These are phyloP conservation scores for Falco cherrug DNA, from an alignment of 2,797 vertebrate genomes.

Conservation along the genomic window DNA sequence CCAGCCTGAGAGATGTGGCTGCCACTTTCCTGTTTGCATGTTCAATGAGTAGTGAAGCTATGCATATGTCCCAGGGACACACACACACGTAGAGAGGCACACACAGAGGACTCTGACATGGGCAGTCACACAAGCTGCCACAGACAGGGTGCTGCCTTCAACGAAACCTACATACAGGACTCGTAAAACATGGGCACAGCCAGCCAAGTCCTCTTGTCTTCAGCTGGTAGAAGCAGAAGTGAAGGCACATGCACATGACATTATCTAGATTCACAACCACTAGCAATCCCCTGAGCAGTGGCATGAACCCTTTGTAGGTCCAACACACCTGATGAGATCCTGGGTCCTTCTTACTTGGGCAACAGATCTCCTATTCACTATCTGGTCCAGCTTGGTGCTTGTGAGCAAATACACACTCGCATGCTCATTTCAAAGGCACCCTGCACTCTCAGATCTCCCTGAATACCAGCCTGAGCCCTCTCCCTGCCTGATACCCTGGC, in stretches of 20 bases:
- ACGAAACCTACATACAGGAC: background rate
- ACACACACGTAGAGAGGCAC: too few relatives aligned
- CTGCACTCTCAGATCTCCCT: background rate
- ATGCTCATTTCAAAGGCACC: background rate
- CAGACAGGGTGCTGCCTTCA: background rate
- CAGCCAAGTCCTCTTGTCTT: background rate
- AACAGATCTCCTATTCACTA: background rate
- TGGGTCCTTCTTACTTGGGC: too few relatives aligned
- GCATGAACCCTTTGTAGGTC: background rate
- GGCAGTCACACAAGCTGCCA: background rate
- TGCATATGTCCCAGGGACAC: background rate
- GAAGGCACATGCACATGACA: background rate
- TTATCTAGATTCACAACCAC: background rate
- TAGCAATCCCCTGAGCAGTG: background rate
- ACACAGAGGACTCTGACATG: background rate
- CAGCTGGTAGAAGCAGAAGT: background rate
- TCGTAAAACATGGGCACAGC: background rate
- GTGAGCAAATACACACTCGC: background rate
- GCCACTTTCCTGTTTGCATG: background rate
- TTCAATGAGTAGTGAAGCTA: background rate
- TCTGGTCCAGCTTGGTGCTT: background rate
- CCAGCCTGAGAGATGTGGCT: rapidly evolving
- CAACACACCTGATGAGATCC: background rate
- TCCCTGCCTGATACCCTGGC: background rate
- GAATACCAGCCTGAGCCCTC: background rate